Evolutionary conservation across 35 echinoderm and acorn worm genomes (phyloP).

Genomic region (Heliocidaris tuberculata): DNA sequence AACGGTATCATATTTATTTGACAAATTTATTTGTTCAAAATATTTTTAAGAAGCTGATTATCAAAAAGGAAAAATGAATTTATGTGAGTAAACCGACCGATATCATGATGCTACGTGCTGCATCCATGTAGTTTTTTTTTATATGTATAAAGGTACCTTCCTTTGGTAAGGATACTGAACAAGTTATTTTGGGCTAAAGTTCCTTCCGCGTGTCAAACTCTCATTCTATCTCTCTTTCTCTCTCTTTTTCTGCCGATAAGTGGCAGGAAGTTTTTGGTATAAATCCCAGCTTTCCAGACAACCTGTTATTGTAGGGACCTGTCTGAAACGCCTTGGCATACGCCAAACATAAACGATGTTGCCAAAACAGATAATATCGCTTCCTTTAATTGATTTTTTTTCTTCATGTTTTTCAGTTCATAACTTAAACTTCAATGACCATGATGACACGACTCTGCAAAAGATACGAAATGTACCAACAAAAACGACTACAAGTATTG

Average conservation of each 20-base stretch:
- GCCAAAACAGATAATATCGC: conserved; percentile 32
- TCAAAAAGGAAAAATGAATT: no score
- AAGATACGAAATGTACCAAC: background rate
- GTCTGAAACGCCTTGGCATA: background rate
- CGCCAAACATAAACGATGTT: background rate
- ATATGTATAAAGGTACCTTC: background rate
- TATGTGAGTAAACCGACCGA: no score
- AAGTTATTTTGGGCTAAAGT: conserved; percentile 19
- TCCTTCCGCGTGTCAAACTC: conserved; percentile 38
- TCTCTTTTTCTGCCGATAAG: background rate
- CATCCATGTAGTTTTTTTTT: background rate
- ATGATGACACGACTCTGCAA: background rate
- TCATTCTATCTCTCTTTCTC: background rate
- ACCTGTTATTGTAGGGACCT: conserved; percentile 19
- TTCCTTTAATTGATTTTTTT: background rate
- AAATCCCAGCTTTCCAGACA: conserved; percentile 10
- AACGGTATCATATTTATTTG: no score
- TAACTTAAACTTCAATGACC: background rate
- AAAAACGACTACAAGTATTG: background rate
- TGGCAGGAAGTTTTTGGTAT: conserved; percentile 39
- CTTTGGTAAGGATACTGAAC: background rate
- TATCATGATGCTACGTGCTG: background rate
- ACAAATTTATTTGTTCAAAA: no score
- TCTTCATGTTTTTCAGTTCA: background rate
- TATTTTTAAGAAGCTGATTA: no score